phyloP scores from a whole-genome alignment of 1,140 invertebrate species.

The Trichonephila inaurata region DNA sequence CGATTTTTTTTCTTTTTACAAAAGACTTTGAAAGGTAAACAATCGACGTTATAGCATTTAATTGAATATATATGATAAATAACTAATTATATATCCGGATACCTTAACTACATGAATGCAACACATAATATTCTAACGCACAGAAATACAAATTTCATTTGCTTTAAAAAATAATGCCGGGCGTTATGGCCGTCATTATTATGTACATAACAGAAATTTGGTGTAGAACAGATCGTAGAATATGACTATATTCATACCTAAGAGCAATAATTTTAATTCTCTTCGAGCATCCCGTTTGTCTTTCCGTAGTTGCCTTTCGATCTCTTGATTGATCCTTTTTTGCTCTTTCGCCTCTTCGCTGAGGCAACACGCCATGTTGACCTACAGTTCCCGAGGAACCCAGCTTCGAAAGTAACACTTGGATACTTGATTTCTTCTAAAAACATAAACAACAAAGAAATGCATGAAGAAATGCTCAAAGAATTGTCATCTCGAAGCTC shows the following conservation, averaged over 20 bases:
- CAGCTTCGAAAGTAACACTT: conserved; percentile 66
- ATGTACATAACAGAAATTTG: not conserved
- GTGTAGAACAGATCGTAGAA: not conserved
- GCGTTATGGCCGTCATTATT: conserved; percentile 33
- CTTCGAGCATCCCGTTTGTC: conserved; percentile 99
- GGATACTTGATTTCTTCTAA: conserved; percentile 58
- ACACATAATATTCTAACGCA: too few relatives aligned
- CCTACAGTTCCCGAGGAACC: conserved; percentile 70
- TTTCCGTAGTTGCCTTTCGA: conserved; percentile 98
- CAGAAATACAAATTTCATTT: not conserved
- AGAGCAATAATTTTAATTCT: conserved; percentile 98
- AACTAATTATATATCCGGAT: too few relatives aligned
- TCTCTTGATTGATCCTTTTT: conserved; percentile 99
- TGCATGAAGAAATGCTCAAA: conserved; percentile 61
- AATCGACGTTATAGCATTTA: too few relatives aligned
- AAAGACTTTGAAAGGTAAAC: too few relatives aligned
- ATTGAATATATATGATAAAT: too few relatives aligned
- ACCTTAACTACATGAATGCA: too few relatives aligned
- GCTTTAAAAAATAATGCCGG: conserved; percentile 4
- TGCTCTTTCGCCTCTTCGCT: conserved; percentile 99
- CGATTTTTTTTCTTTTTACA: too few relatives aligned
- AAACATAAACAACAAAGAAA: conserved; percentile 67
- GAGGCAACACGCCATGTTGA: conserved; percentile 97
- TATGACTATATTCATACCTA: conserved; percentile 88
- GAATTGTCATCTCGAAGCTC: conserved; percentile 63